Evolutionary conservation across 2,113 vertebrate species (phyloP).

Genomic region (Pteruthius melanotis): DNA sequence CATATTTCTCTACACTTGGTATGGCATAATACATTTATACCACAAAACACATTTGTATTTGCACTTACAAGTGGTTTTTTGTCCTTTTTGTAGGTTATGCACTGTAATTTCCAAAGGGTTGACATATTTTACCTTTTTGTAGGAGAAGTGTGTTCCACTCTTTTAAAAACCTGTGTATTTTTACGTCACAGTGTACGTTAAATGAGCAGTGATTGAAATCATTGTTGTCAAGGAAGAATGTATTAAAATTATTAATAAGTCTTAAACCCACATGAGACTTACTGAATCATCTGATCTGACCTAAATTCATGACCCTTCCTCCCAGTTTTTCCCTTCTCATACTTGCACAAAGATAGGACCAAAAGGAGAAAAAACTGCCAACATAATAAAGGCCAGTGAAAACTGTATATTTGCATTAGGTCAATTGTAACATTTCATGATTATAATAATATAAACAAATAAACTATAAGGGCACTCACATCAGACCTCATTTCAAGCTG

Average conservation of each 20-base stretch:
- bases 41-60: not conserved
- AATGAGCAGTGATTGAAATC: constrained; percentile 45
- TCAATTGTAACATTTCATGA: constrained; percentile 31
- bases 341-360: not conserved
- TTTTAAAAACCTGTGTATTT: not conserved
- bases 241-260: constrained; percentile 68
- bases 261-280: constrained; percentile 50
- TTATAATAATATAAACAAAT: constrained; percentile 68
- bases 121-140: constrained; percentile 2
- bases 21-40: not conserved
- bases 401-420: constrained; percentile 30
- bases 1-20: not conserved
- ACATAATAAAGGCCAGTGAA: constrained; percentile 25
- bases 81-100: not conserved
- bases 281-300: constrained; percentile 61
- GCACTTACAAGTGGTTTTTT: not conserved
- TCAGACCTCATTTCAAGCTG: constrained; percentile 69
- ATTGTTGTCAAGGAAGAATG: constrained; percentile 32
- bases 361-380: not conserved
- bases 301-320: constrained; percentile 68
- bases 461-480: constrained; percentile 58
- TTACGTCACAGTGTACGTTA: not conserved
- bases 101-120: not conserved
- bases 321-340: constrained; percentile 9
- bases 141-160: not conserved